phyloP scores from a whole-genome alignment of 2,797 vertebrate genomes.

The Coccyzus lansbergi region DNA sequence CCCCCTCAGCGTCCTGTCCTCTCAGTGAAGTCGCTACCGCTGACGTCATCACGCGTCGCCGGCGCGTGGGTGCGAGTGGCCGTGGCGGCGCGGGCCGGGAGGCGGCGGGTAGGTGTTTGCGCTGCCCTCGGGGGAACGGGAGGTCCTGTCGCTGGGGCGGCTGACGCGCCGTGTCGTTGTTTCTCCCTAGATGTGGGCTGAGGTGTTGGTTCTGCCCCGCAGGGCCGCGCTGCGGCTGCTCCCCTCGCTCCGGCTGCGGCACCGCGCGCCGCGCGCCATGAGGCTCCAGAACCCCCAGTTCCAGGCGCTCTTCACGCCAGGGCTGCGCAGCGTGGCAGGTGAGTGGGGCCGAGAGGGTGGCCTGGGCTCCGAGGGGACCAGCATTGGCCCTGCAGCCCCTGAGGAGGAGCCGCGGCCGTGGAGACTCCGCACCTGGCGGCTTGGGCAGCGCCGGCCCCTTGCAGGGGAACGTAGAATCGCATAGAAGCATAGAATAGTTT shows the following conservation, averaged over 20 bases:
- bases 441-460: too few species aligned
- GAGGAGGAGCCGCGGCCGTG: too few species aligned
- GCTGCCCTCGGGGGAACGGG: too few species aligned
- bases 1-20: too few species aligned
- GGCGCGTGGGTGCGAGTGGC: neutral
- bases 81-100: too few species aligned
- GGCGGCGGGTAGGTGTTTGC: too few species aligned
- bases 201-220: neutral
- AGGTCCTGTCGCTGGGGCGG: neutral
- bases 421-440: too few species aligned
- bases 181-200: constrained; percentile 62
- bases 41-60: neutral
- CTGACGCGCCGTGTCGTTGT: neutral
- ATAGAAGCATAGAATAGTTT: too few species aligned
- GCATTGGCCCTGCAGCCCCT: too few species aligned
- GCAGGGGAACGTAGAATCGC: too few species aligned
- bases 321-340: constrained; percentile 89
- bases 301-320: constrained; percentile 88
- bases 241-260: neutral
- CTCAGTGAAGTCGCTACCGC: too few species aligned
- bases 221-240: constrained; percentile 11
- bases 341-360: constrained; percentile 30
- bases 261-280: constrained; percentile 79
- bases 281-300: constrained; percentile 88
- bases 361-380: too few species aligned